Conservation (phyloP, 2,888 invertebrate species). For the Zygogramma bicolorata region DNA sequence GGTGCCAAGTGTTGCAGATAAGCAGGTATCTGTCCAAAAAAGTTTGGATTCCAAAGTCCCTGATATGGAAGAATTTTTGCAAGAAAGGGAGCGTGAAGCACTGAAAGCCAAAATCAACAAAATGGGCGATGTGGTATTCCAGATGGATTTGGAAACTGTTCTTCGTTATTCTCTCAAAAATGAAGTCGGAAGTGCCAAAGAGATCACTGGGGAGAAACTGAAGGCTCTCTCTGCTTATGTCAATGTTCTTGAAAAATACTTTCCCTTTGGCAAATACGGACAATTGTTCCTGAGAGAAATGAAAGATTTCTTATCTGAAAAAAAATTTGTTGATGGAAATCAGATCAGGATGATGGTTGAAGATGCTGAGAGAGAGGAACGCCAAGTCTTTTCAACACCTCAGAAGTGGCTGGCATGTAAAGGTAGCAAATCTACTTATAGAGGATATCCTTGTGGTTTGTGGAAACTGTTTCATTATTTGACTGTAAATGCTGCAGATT, state of each 20-base stretch:
- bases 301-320: slow-evolving; percentile 68
- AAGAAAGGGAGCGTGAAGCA: slow-evolving; percentile 59
- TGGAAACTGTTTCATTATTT: slow-evolving; percentile 96
- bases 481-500: slow-evolving; percentile 79
- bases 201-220: slow-evolving; percentile 79
- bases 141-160: slow-evolving; percentile 89
- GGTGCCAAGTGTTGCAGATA: slow-evolving; percentile 14
- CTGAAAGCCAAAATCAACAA: slow-evolving; percentile 61
- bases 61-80: slow-evolving; percentile 56
- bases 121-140: slow-evolving; percentile 77
- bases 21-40: slow-evolving; percentile 58
- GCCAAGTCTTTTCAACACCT: slow-evolving; percentile 71
- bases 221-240: slow-evolving; percentile 82
- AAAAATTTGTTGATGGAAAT: slow-evolving; percentile 71
- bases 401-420: slow-evolving; percentile 83
- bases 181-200: slow-evolving; percentile 81
- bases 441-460: slow-evolving; percentile 94
- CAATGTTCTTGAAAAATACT: slow-evolving; percentile 78
- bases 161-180: slow-evolving; percentile 80
- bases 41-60: slow-evolving; percentile 62
- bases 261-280: slow-evolving; percentile 81
- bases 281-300: slow-evolving; percentile 75
- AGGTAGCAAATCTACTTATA: slow-evolving; percentile 79
- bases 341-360: slow-evolving; percentile 72
- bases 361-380: slow-evolving; percentile 67